phyloP scores from a whole-genome alignment of 2,797 vertebrate species.

The Heterohyrax brucei region DNA sequence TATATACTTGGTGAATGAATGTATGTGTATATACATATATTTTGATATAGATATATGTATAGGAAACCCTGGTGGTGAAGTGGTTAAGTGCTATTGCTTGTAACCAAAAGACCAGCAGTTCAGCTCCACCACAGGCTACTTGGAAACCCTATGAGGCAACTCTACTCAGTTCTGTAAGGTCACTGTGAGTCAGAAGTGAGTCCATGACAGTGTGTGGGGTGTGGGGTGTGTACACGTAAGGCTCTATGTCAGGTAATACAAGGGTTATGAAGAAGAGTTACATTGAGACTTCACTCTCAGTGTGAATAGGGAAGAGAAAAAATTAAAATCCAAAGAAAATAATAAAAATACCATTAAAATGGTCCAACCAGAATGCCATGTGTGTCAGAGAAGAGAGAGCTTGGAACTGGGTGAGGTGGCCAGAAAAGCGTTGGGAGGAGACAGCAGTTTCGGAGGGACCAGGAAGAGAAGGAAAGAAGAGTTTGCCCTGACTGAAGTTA shows the following conservation, averaged over 20 bases:
- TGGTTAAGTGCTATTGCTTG: no score
- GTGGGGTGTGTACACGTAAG: background rate
- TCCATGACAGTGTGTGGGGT: no score
- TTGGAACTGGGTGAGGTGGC: background rate
- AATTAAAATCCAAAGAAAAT: slow-evolving; percentile 6
- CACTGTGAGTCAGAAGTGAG: no score
- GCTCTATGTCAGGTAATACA: background rate
- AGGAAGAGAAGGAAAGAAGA: background rate
- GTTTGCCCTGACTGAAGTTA: background rate
- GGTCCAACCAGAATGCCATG: background rate
- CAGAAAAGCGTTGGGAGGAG: background rate
- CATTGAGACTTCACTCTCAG: background rate
- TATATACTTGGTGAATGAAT: background rate
- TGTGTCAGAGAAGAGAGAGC: background rate
- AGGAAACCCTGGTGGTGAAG: no score
- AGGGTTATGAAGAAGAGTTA: slow-evolving; percentile 18
- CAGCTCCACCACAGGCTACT: no score
- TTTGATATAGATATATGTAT: no score
- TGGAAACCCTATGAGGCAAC: no score
- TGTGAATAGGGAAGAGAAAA: slow-evolving; percentile 36
- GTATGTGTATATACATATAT: background rate
- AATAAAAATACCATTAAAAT: background rate
- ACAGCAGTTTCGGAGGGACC: background rate
- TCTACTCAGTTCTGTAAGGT: no score
- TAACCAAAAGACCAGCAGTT: no score